phyloP scores from a whole-genome alignment of 2,797 vertebrate species.

The Thripadectes ignobilis region DNA sequence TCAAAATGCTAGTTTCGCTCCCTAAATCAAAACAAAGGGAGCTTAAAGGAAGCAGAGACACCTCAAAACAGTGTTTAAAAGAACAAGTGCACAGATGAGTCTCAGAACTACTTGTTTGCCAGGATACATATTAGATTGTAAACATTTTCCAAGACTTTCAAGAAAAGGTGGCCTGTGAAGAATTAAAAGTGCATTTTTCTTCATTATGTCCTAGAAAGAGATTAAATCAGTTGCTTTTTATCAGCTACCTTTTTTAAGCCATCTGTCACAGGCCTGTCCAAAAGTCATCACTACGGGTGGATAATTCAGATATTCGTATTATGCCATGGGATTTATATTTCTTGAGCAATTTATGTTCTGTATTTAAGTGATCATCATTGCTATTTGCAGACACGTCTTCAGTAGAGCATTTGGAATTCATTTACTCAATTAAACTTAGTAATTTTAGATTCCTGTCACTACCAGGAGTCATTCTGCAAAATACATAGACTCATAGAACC shows the following conservation, averaged over 20 bases:
- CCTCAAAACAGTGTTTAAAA: slow-evolving; percentile 5
- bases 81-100: neutral
- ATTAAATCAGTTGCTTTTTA: neutral
- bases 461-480: neutral
- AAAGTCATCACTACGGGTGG: neutral
- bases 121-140: neutral
- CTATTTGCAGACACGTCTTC: neutral
- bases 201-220: neutral
- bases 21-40: slow-evolving; percentile 3
- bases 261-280: neutral
- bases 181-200: neutral
- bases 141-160: neutral
- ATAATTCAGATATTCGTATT: neutral
- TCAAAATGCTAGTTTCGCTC: slow-evolving; percentile 16
- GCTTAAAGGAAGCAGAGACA: neutral
- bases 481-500: neutral
- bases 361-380: neutral
- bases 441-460: neutral
- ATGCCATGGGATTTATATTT: neutral
- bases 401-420: neutral
- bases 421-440: neutral
- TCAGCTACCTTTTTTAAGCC: neutral
- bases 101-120: neutral
- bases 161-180: neutral
- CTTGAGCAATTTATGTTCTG: neutral